Percentiles rank a stretch among this genome's conserved stretches.
Conservation (phyloP, 2,797 vertebrate species). For the Xerus rutilus region DNA sequence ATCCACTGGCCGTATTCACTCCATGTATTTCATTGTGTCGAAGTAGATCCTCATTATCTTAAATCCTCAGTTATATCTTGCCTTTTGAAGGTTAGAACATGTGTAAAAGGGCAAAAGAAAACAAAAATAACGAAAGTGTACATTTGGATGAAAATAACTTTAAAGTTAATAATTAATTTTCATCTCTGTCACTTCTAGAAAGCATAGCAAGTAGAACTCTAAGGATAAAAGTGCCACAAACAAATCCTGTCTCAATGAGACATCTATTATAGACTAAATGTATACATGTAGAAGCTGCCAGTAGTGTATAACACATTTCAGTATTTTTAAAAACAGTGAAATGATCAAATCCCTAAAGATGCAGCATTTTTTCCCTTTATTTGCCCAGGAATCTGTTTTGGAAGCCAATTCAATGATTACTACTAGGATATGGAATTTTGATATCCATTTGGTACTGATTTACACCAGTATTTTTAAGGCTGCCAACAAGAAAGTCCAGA, state of each 20-base stretch:
- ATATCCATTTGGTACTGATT: conserved; percentile 90
- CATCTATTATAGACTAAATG: conserved; percentile 34
- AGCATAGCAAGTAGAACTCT: neutral
- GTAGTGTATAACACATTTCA: conserved; percentile 64
- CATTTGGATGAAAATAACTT: neutral
- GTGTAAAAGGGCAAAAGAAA: conserved; percentile 10
- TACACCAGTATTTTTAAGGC: conserved; percentile 87
- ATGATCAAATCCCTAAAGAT: conserved; percentile 72
- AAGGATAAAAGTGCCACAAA: conserved; percentile 20
- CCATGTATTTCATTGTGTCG: neutral
- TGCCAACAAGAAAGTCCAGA: conserved; percentile 88
- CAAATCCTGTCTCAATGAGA: conserved; percentile 1
- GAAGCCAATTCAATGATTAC: conserved; percentile 86
- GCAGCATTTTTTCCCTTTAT: conserved; percentile 72
- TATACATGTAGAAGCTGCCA: neutral
- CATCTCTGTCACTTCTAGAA: neutral
- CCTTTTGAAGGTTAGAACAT: neutral
- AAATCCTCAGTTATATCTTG: neutral
- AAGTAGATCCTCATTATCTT: neutral
- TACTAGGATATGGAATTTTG: conserved; percentile 86
- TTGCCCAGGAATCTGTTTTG: conserved; percentile 83
- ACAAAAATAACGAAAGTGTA: neutral
- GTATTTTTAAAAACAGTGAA: conserved; percentile 70
- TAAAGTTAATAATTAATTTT: conserved; percentile 25
- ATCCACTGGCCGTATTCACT: neutral